A percentile compares a stretch with the other conserved stretches of the same genome.
Conservation (phyloP, 2,113 vertebrate species). For the Tiliqua scincoides region DNA sequence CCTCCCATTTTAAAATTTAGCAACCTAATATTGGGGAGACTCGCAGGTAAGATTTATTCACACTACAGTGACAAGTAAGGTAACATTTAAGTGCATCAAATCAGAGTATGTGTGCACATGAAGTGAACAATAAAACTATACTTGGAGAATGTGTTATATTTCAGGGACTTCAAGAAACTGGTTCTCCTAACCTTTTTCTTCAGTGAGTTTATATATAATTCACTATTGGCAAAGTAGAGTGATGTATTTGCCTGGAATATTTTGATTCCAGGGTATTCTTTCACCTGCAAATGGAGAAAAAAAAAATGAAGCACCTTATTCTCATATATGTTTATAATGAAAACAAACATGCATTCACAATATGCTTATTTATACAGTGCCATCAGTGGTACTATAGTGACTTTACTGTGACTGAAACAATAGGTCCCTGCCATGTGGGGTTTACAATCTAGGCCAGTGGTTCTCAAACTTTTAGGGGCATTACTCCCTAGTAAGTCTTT, state of each 20-base stretch:
- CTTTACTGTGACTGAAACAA: no score
- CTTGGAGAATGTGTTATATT: neutral
- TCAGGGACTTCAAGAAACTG: no score
- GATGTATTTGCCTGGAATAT: conserved; percentile 95
- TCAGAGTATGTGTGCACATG: neutral
- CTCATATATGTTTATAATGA: neutral
- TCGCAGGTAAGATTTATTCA: neutral
- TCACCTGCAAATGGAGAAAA: conserved; percentile 70
- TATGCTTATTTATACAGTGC: no score
- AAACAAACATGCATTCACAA: neutral
- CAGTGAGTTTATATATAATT: conserved; percentile 86
- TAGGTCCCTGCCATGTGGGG: no score
- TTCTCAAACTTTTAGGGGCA: no score
- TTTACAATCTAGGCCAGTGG: no score
- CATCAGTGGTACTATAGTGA: no score
- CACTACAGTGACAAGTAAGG: neutral
- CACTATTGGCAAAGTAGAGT: conserved; percentile 97
- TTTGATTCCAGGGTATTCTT: conserved; percentile 92
- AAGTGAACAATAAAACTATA: neutral
- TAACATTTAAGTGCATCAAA: neutral
- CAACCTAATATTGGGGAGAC: neutral
- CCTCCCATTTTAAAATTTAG: neutral
- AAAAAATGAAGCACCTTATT: neutral
- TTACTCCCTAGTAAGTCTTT: no score
- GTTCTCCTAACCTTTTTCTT: conserved; percentile 87